phyloP scores from a whole-genome alignment of 1,140 invertebrate genomes.

The Caenorhabditis brenneri region DNA sequence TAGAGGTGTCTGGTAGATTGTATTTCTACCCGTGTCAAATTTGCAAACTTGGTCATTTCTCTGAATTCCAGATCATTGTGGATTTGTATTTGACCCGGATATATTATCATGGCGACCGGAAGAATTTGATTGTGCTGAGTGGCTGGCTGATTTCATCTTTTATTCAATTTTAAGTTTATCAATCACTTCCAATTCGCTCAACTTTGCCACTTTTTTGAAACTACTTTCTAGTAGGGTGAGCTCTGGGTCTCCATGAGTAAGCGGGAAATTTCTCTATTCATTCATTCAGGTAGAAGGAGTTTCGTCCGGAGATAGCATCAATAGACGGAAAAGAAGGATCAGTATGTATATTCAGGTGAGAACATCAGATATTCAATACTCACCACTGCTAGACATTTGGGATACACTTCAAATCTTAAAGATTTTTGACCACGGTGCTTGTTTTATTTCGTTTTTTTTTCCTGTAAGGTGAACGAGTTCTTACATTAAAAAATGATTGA shows the following conservation, averaged over 20 bases:
- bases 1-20: no score
- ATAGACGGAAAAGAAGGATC: neutral
- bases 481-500: no score
- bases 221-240: constrained; percentile 23
- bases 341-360: constrained; percentile 23
- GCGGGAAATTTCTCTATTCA: neutral
- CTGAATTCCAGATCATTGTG: neutral
- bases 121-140: neutral
- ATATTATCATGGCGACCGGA: neutral
- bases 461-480: no score
- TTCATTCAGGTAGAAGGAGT: constrained; percentile 29
- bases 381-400: no score
- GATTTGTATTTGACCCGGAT: constrained; percentile 16
- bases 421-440: no score
- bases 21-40: no score
- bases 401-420: no score
- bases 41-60: no score
- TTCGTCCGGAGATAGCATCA: neutral
- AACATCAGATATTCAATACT: no score
- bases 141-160: constrained; percentile 36
- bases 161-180: neutral
- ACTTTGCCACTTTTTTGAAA: constrained; percentile 29
- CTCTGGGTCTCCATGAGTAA: neutral
- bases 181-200: constrained; percentile 28
- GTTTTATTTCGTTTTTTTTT: no score